Evolutionary conservation across 2,797 vertebrate genomes (phyloP).

Genomic region (Fistularia tabacaria): DNA sequence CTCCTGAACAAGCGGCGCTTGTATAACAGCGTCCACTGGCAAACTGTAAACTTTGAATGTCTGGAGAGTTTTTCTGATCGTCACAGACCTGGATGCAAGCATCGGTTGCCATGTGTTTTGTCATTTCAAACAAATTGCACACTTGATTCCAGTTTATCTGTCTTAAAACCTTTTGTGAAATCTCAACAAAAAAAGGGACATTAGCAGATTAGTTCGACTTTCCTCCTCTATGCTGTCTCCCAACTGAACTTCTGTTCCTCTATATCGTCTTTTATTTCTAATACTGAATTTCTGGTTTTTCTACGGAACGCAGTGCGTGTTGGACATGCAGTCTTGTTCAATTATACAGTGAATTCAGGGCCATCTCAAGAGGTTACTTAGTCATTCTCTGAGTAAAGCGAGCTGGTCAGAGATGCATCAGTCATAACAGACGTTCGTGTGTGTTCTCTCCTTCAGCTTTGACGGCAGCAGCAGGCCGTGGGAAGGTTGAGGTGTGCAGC

Average conservation of each 20-base stretch:
- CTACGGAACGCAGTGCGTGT: too few relatives aligned
- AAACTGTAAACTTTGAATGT: slow-evolving; percentile 33
- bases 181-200: slow-evolving; percentile 27
- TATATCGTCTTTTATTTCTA: too few relatives aligned
- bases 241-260: slow-evolving; percentile 31
- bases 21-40: slow-evolving; percentile 45
- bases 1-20: slow-evolving; percentile 36
- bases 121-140: slow-evolving; percentile 22
- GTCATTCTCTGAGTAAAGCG: background rate
- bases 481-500: slow-evolving; percentile 88
- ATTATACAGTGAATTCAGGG: too few relatives aligned
- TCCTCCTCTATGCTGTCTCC: too few relatives aligned
- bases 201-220: slow-evolving; percentile 31
- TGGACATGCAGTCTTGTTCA: too few relatives aligned
- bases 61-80: slow-evolving; percentile 27
- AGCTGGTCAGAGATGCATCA: background rate
- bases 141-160: slow-evolving; percentile 33
- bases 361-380: too few relatives aligned
- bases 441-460: slow-evolving; percentile 72
- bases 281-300: too few relatives aligned
- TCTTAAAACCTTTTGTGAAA: slow-evolving; percentile 9
- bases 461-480: slow-evolving; percentile 90
- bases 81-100: background rate
- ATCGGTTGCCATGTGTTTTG: background rate
- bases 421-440: background rate